A percentile compares a stretch with the other conserved stretches of the same genome.
Conservation (phyloP, 2,888 invertebrate genomes). For the Homarus gammarus region DNA sequence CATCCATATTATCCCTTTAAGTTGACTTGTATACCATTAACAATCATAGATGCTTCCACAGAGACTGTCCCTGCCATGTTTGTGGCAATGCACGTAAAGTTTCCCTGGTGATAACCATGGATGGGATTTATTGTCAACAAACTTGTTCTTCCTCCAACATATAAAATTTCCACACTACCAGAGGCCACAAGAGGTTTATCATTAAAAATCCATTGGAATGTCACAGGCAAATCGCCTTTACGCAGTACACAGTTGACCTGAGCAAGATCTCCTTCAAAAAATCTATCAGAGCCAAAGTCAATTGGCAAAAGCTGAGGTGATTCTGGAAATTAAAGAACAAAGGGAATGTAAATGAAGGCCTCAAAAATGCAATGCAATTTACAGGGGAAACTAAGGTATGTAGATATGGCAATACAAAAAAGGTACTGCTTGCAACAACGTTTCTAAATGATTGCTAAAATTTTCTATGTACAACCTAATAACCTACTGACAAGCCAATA, state of each 20-base stretch:
- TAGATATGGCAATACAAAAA: background rate
- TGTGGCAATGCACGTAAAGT: slow-evolving; percentile 80
- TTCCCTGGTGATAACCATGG: slow-evolving; percentile 81
- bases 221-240: slow-evolving; percentile 78
- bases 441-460: slow-evolving; percentile 6
- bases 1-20: slow-evolving; percentile 14
- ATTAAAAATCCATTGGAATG: slow-evolving; percentile 78
- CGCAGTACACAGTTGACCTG: slow-evolving; percentile 78
- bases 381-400: background rate
- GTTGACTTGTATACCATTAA: slow-evolving; percentile 62
- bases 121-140: slow-evolving; percentile 86
- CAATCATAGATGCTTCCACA: slow-evolving; percentile 49
- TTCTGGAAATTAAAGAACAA: slow-evolving; percentile 78
- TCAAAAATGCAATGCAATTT: slow-evolving; percentile 23
- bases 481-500: slow-evolving; percentile 32
- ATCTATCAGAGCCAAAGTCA: slow-evolving; percentile 77
- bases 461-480: slow-evolving; percentile 27
- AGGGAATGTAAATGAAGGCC: slow-evolving; percentile 9
- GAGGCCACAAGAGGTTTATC: slow-evolving; percentile 42
- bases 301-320: slow-evolving; percentile 86
- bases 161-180: slow-evolving; percentile 51
- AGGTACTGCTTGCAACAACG: background rate
- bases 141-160: slow-evolving; percentile 82
- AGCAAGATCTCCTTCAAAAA: slow-evolving; percentile 77
- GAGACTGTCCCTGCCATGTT: slow-evolving; percentile 77